Conservation (phyloP, 2,888 invertebrate species). For the Sphaerophoria taeniata region DNA sequence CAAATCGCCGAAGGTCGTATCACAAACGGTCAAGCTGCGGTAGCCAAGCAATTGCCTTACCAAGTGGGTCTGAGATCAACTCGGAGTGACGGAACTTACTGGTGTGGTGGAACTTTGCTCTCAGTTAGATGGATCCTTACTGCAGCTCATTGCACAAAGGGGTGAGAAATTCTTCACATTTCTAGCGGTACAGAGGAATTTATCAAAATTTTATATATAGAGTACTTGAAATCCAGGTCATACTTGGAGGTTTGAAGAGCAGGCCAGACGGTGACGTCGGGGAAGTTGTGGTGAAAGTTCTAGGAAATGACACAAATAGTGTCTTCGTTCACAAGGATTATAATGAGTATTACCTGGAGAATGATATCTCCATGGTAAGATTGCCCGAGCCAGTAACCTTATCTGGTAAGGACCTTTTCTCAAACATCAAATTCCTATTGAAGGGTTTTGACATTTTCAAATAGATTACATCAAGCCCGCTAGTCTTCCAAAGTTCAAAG, state of each 20-base stretch:
- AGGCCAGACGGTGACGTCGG: conserved; percentile 29
- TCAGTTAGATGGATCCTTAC: conserved; percentile 78
- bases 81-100: conserved; percentile 73
- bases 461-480: conserved; percentile 62
- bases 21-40: conserved; percentile 77
- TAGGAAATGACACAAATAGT: conserved; percentile 15
- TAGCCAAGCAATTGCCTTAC: conserved; percentile 78
- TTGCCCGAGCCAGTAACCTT: conserved; percentile 79
- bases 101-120: conserved; percentile 80
- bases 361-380: conserved; percentile 82
- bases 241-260: conserved; percentile 76
- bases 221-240: conserved; percentile 55
- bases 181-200: background rate
- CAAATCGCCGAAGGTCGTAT: conserved; percentile 76
- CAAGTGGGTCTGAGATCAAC: conserved; percentile 78
- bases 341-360: conserved; percentile 76
- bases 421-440: background rate
- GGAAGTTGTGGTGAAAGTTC: conserved; percentile 20
- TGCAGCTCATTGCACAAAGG: conserved; percentile 80
- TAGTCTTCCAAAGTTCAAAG: conserved; percentile 41
- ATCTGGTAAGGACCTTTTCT: conserved; percentile 77
- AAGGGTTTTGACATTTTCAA: background rate
- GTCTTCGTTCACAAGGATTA: conserved; percentile 81
- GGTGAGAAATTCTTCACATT: conserved; percentile 53
- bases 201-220: background rate